Percentiles rank a stretch among this genome's conserved stretches.
phyloP scores from a whole-genome alignment of 2,113 vertebrate genomes.

The Anthoscopus minutus region DNA sequence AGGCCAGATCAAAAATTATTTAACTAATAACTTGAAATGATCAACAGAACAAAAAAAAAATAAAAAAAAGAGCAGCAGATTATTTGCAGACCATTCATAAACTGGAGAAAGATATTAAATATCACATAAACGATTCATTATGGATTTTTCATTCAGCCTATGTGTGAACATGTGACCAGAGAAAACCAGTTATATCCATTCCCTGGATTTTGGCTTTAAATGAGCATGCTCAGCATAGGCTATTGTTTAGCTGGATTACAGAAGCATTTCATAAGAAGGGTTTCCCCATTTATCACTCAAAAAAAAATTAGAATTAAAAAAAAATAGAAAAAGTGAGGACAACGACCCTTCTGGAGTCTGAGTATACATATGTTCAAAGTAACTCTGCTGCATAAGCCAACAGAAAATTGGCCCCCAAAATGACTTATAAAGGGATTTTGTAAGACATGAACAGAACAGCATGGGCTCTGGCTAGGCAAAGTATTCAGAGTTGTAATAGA shows the following conservation, averaged over 20 bases:
- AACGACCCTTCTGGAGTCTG: slow-evolving; percentile 62
- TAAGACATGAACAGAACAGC: slow-evolving; percentile 83
- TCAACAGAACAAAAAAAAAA: background rate
- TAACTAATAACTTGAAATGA: background rate
- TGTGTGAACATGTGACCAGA: slow-evolving; percentile 8
- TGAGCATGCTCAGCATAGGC: background rate
- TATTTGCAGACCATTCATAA: slow-evolving; percentile 32
- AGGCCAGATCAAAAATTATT: background rate
- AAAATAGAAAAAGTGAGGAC: slow-evolving; percentile 32
- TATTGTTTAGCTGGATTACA: background rate
- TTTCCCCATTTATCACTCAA: background rate
- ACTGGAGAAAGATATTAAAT: slow-evolving; percentile 14
- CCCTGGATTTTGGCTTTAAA: background rate
- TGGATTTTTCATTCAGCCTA: slow-evolving; percentile 17
- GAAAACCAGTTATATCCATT: background rate
- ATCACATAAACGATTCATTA: slow-evolving; percentile 21
- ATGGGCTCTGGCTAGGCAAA: slow-evolving; percentile 79
- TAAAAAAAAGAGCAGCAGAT: background rate
- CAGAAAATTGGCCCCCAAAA: slow-evolving; percentile 82
- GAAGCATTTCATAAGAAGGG: slow-evolving; percentile 17
- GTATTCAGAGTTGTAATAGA: slow-evolving; percentile 86
- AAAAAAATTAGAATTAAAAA: background rate
- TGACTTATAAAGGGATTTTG: slow-evolving; percentile 83
- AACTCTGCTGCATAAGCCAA: slow-evolving; percentile 73
- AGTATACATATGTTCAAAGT: slow-evolving; percentile 55